Conservation (phyloP, 2,797 vertebrate species). For the Neomorphus geoffroyi region DNA sequence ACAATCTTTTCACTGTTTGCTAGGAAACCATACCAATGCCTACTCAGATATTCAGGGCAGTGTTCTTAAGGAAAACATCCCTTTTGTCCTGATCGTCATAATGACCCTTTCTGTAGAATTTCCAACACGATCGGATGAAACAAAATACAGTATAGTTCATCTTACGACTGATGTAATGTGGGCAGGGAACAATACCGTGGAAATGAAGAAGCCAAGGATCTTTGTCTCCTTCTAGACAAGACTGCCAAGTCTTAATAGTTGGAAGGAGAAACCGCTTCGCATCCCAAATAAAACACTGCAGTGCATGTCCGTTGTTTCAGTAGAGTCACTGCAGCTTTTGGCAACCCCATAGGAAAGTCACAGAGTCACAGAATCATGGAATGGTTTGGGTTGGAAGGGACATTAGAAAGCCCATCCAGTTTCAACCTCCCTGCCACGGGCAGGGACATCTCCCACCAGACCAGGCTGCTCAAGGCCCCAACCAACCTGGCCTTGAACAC, state of each 20-base stretch:
- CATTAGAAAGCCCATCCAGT: no score
- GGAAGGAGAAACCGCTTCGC: not conserved
- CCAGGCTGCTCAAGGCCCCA: no score
- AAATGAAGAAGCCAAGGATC: constrained; percentile 63
- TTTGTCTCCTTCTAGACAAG: constrained; percentile 67
- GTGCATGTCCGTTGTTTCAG: not conserved
- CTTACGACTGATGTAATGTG: constrained; percentile 28
- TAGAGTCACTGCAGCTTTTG: not conserved
- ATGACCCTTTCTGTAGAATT: not conserved
- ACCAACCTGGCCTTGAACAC: not conserved
- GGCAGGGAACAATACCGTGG: constrained; percentile 54
- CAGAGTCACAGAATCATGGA: no score
- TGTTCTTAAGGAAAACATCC: not conserved
- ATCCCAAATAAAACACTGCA: constrained; percentile 49
- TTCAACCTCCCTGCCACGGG: no score
- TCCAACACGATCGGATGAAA: not conserved
- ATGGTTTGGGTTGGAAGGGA: no score
- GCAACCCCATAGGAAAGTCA: not conserved
- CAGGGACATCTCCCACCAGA: no score
- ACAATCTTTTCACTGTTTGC: not conserved
- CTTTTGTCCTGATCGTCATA: not conserved
- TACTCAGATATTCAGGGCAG: not conserved
- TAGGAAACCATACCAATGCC: not conserved
- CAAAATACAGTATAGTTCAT: not conserved
- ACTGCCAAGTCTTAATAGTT: constrained; percentile 37